Percentiles rank a stretch among this genome's conserved stretches.
These are phyloP conservation scores for Sorex maritimensis DNA, from an alignment of 2,797 vertebrate species.

Conservation along the genomic window DNA sequence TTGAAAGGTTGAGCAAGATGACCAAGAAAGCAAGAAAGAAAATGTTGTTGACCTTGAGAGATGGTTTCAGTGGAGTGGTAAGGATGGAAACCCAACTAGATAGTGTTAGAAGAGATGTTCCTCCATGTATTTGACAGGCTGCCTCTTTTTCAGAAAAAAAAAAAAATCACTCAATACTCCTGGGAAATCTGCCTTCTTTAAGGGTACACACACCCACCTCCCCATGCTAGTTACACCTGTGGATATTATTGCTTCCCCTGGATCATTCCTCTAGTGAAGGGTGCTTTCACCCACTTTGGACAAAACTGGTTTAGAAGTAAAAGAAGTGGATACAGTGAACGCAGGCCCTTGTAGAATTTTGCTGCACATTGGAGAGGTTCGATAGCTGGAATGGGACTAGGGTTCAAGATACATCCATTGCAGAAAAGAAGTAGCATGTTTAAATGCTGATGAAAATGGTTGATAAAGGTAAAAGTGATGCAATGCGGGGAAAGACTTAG, in stretches of 20 bases:
- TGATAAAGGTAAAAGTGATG: conserved; percentile 51
- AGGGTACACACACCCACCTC: too few relatives aligned
- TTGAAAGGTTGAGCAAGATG: conserved; percentile 35
- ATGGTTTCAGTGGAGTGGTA: conserved; percentile 34
- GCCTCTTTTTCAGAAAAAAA: too few relatives aligned
- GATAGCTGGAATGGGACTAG: conserved; percentile 3
- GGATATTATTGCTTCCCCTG: too few relatives aligned
- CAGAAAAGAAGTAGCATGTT: neutral
- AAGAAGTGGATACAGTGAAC: conserved; percentile 15
- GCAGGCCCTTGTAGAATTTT: conserved; percentile 27
- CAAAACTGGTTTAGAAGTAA: neutral
- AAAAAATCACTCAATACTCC: too few relatives aligned
- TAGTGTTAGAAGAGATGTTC: neutral
- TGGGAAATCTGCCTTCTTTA: neutral
- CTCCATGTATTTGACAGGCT: too few relatives aligned
- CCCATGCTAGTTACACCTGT: too few relatives aligned
- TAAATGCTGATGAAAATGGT: conserved; percentile 53
- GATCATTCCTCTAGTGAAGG: too few relatives aligned
- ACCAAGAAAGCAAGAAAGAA: neutral
- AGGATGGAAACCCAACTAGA: neutral
- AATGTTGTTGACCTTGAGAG: conserved; percentile 46
- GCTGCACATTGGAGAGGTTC: neutral
- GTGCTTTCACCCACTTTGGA: too few relatives aligned
- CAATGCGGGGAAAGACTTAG: neutral
- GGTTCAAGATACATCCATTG: conserved; percentile 25